Evolutionary conservation across 1,140 invertebrate genomes (phyloP).

Genomic region (Oreohelix idahoensis): DNA sequence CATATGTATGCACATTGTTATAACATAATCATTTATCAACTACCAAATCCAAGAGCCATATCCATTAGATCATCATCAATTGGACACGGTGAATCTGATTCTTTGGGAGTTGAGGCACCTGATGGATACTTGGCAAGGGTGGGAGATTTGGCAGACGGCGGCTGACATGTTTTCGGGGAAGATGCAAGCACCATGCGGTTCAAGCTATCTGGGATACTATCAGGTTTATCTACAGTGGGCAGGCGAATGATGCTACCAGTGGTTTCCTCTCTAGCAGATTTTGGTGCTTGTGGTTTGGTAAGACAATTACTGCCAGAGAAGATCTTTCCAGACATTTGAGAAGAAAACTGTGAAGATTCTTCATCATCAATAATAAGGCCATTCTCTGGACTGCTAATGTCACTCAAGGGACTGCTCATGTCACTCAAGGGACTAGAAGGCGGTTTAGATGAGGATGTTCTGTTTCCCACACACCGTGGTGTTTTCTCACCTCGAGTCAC

Average conservation of each 20-base stretch:
- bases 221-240: slow-evolving; percentile 28
- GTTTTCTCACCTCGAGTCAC: background rate
- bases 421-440: slow-evolving; percentile 54
- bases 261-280: slow-evolving; percentile 1
- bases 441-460: slow-evolving; percentile 15
- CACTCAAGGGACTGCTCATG: slow-evolving; percentile 59
- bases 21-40: slow-evolving; percentile 20
- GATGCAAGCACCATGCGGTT: background rate
- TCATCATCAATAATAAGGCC: slow-evolving; percentile 70
- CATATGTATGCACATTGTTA: background rate
- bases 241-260: slow-evolving; percentile 34
- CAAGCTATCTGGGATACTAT: background rate
- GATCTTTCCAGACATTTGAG: background rate
- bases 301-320: background rate
- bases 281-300: background rate
- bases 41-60: slow-evolving; percentile 78
- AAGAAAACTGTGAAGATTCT: background rate
- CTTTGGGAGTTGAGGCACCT: slow-evolving; percentile 72
- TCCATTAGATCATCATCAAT: slow-evolving; percentile 93
- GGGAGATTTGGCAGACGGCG: slow-evolving; percentile 71
- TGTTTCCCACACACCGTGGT: background rate
- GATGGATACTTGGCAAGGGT: slow-evolving; percentile 27
- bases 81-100: slow-evolving; percentile 80
- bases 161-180: background rate
- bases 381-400: slow-evolving; percentile 70